These are phyloP conservation scores for Ammodytes marinus DNA, from an alignment of 2,113 vertebrate species.

Conservation along the genomic window DNA sequence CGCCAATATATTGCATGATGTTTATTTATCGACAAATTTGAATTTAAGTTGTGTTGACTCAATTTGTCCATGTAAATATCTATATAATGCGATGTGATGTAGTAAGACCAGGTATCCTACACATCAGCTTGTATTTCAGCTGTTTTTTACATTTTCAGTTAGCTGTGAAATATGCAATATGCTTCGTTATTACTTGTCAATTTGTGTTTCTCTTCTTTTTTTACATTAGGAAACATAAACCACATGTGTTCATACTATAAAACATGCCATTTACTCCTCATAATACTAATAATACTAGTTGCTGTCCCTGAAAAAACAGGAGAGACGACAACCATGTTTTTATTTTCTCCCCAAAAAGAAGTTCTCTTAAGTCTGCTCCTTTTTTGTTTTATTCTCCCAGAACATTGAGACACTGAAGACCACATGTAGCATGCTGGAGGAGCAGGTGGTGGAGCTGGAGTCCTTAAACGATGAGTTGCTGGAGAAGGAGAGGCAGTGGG, in stretches of 20 bases:
- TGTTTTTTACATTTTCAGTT: no score
- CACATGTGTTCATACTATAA: no score
- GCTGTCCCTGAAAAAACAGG: constrained; percentile 16
- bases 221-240: no score
- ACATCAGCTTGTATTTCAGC: no score
- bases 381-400: constrained; percentile 80
- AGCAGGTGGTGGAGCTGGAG: constrained; percentile 99
- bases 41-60: no score
- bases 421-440: constrained; percentile 98
- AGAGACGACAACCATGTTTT: neutral
- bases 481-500: constrained; percentile 98
- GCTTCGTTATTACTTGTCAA: no score
- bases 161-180: no score
- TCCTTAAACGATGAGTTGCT: constrained; percentile 96
- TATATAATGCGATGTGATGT: no score
- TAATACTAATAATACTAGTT: neutral
- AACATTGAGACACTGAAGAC: constrained; percentile 99
- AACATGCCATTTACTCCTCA: neutral
- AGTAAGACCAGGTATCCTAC: no score
- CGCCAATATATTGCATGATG: no score
- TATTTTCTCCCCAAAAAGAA: constrained; percentile 33
- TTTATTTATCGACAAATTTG: no score
- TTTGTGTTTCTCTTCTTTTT: neutral
- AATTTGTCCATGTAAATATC: no score
- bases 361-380: constrained; percentile 31